Base-by-base conservation (phyloP, 2,113 vertebrate genomes). In the Corvus hawaiiensis region DNA sequence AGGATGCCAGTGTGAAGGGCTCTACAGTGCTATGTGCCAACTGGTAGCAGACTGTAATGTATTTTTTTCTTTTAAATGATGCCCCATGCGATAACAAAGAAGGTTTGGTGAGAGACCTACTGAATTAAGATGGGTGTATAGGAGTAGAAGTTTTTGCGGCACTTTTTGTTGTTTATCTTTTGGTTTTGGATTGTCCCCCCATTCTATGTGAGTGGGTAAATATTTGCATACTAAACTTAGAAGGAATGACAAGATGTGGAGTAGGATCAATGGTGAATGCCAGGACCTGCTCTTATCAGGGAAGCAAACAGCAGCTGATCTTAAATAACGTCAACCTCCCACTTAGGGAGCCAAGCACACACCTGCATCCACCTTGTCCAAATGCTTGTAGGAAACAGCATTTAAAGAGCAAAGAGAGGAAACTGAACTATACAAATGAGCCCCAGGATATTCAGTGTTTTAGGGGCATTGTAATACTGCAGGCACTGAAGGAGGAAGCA, bases 71-170 rank as follows among this genome's bases (percentile, higher is more conserved):
- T 86, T 49, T 4, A 55, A 43, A 32, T 5, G 16, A 35, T 49
- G 33, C 5, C 23, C 26, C 72, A 21, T 15, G 16, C 0, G 0
- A 4, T 72, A 64, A 76, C 11, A 72, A 63, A 43, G 37, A 30
- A 76, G 32, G 46, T 46, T 32, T 77, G 35, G 28, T 27, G 39
- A 85, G 15, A 81, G 13, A 62, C 27, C 26, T 58, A n/a, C 23
- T 2, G 7, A 35, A 35, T 75, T 39, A 35, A 73, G 49, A 79
- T 11, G 23, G 13, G 5, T 19, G 27, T 63, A 39, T 77, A 63
- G 33, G 27, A 75, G 26, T 1, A 68, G 13, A 52, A 54, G 43
- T 24, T 72, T 78, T 73, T 58, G 9, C 37, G 19, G 27, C 4
- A 33, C 30, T 61, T 46, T 23, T 18, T 12, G 2, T 52, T 71